These are phyloP conservation scores for Tragelaphus scriptus DNA, from an alignment of 2,113 vertebrate species.

Conservation along the genomic window DNA sequence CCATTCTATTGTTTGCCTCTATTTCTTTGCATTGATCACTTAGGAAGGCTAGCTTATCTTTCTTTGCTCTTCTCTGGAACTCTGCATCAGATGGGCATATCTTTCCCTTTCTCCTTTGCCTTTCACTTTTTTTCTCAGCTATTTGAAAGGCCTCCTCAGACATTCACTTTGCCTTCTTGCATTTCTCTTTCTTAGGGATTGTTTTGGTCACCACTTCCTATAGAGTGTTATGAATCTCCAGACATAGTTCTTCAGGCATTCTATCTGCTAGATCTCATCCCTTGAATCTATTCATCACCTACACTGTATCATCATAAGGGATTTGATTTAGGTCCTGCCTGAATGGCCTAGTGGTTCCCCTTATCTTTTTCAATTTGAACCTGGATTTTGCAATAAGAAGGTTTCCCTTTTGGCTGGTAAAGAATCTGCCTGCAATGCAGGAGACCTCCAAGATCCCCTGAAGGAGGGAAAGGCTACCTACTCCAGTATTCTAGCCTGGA, in stretches of 20 bases:
- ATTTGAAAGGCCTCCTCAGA: background rate
- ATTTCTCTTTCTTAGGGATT: background rate
- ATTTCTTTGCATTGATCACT: background rate
- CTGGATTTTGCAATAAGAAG: background rate
- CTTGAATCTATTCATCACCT: background rate
- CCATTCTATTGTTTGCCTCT: background rate
- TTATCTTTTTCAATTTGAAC: background rate
- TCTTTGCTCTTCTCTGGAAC: background rate
- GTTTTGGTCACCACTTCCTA: background rate
- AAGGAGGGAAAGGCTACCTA: background rate
- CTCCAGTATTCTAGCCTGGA: background rate
- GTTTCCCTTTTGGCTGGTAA: background rate
- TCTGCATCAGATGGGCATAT: background rate
- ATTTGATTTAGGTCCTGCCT: background rate
- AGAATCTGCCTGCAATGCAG: background rate
- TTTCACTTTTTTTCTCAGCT: background rate
- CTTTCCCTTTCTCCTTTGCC: background rate
- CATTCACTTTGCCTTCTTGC: background rate
- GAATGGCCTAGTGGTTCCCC: background rate
- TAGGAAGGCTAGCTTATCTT: background rate
- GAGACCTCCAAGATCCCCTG: background rate
- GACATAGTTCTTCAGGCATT: background rate
- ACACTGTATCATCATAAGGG: background rate
- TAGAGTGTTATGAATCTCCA: background rate
- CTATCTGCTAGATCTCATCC: background rate